phyloP scores from a whole-genome alignment of 2,113 vertebrate genomes.

The Callionymus lyra region DNA sequence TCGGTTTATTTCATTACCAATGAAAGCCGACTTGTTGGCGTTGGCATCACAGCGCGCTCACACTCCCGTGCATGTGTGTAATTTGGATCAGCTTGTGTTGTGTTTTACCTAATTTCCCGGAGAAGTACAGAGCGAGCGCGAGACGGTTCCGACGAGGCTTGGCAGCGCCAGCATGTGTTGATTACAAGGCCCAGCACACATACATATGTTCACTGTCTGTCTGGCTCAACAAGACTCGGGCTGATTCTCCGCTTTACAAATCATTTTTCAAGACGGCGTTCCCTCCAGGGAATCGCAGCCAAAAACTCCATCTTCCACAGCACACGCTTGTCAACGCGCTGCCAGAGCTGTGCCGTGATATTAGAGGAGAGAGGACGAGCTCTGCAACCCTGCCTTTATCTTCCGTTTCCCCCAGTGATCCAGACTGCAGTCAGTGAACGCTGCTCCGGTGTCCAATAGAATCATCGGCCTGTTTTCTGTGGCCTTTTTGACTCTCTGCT shows the following conservation, averaged over 20 bases:
- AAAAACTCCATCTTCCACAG: slow-evolving; percentile 36
- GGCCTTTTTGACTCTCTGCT: too few relatives aligned
- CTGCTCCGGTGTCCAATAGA: too few relatives aligned
- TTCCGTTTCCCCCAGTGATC: slow-evolving; percentile 1
- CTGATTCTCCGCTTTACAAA: slow-evolving; percentile 43
- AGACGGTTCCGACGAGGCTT: too few relatives aligned
- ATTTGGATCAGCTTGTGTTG: slow-evolving; percentile 17
- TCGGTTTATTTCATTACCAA: slow-evolving; percentile 10
- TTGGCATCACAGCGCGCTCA: slow-evolving; percentile 6
- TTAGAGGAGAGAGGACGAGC: slow-evolving; percentile 20
- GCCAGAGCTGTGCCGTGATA: slow-evolving; percentile 19
- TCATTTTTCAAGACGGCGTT: slow-evolving; percentile 41
- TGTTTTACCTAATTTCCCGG: slow-evolving; percentile 10
- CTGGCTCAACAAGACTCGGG: slow-evolving; percentile 33
- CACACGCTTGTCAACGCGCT: slow-evolving; percentile 26
- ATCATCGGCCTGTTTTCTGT: too few relatives aligned
- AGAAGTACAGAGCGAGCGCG: neutral
- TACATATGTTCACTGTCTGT: slow-evolving; percentile 56
- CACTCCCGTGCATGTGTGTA: slow-evolving; percentile 3
- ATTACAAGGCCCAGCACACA: slow-evolving; percentile 44
- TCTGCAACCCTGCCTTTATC: slow-evolving; percentile 1
- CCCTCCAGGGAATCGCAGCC: slow-evolving; percentile 37
- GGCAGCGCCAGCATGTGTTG: slow-evolving; percentile 37
- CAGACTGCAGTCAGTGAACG: neutral
- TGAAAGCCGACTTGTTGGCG: slow-evolving; percentile 14